Evolutionary conservation across 2,888 invertebrate species (phyloP).

Genomic region (Quadroppia sp.): DNA sequence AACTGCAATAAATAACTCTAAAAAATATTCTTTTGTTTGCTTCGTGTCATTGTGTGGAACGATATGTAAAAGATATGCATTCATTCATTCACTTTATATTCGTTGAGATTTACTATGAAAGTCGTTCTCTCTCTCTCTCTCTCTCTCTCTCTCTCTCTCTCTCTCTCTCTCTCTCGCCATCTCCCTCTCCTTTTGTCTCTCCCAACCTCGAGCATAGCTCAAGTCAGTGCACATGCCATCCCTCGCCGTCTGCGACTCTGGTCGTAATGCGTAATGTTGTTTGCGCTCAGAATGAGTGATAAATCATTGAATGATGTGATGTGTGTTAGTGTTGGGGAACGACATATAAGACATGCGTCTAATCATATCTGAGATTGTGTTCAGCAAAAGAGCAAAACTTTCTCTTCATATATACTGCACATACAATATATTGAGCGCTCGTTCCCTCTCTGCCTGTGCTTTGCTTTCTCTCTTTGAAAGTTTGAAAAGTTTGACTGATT

Average conservation of each 20-base stretch:
- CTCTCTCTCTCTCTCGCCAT: conserved; percentile 7
- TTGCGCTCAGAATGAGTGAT: conserved; percentile 28
- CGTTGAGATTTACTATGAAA: background rate
- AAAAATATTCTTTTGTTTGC: conserved; percentile 31
- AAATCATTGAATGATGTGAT: conserved; percentile 33
- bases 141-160: conserved; percentile 36
- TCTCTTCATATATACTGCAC: too few relatives aligned
- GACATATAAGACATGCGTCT: background rate
- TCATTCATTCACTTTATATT: conserved; percentile 7
- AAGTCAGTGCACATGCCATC: too few relatives aligned
- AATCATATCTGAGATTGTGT: conserved; percentile 20
- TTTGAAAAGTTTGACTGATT: conserved; percentile 2
- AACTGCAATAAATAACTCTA: conserved; percentile 28
- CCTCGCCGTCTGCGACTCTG: background rate
- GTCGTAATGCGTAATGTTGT: conserved; percentile 26
- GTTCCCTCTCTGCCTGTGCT: background rate
- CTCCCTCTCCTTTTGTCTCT: background rate
- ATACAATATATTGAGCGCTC: too few relatives aligned
- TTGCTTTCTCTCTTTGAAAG: conserved; percentile 22
- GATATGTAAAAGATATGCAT: conserved; percentile 30
- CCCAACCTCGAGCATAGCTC: background rate
- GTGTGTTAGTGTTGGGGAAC: conserved; percentile 4
- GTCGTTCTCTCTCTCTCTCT: conserved; percentile 21
- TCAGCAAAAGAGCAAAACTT: too few relatives aligned
- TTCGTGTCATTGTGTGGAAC: conserved; percentile 30